These are phyloP conservation scores for Sylvia borin DNA, from an alignment of 2,797 vertebrate species.

Conservation along the genomic window DNA sequence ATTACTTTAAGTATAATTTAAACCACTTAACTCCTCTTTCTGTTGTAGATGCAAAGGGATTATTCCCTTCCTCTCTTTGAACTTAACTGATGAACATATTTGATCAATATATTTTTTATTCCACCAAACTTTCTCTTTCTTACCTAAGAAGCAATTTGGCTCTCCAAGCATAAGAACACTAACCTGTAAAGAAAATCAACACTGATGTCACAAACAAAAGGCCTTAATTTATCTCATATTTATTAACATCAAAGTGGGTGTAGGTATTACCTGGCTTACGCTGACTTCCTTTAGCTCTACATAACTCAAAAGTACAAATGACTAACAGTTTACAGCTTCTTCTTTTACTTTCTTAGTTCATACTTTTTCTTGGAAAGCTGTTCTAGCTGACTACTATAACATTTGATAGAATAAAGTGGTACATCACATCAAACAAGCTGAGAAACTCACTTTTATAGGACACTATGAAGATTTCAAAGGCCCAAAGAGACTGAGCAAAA, in stretches of 20 bases:
- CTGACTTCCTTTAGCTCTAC: neutral
- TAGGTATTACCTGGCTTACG: neutral
- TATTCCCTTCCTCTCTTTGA: neutral
- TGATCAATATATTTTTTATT: neutral
- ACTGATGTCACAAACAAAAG: neutral
- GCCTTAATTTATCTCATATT: neutral
- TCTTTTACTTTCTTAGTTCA: neutral
- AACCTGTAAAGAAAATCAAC: neutral
- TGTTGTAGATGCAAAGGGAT: neutral
- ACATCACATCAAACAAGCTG: neutral
- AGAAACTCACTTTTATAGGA: neutral
- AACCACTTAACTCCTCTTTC: neutral
- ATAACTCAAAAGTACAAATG: neutral
- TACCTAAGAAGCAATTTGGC: neutral
- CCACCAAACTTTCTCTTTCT: neutral
- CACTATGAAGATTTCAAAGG: neutral
- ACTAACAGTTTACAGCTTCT: neutral
- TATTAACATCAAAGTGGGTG: neutral
- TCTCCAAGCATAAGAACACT: neutral
- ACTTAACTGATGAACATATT: fast-evolving
- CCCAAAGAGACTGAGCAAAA: neutral
- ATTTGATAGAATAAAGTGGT: neutral
- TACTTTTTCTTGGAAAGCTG: neutral
- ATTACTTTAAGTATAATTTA: neutral
- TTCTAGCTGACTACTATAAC: neutral